Conservation (phyloP, 2,113 vertebrate genomes). For the Gadus macrocephalus region DNA sequence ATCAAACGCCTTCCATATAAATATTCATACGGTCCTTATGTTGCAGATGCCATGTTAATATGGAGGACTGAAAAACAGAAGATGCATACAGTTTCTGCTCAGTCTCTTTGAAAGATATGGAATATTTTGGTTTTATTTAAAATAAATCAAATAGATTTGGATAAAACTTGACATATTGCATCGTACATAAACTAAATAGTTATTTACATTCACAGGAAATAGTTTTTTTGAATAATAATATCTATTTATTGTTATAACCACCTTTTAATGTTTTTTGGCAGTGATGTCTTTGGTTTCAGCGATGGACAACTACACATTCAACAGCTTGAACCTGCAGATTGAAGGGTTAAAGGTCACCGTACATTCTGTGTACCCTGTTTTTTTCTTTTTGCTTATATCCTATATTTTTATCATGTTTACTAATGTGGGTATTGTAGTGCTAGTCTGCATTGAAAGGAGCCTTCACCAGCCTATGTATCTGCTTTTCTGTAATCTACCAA, state of each 20-base stretch:
- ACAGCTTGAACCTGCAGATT: conserved; percentile 1
- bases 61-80: too few species aligned
- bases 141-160: too few species aligned
- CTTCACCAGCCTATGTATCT: conserved; percentile 63
- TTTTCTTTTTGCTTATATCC: conserved; percentile 6
- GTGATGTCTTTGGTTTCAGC: neutral
- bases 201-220: neutral
- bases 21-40: too few species aligned
- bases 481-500: conserved; percentile 50
- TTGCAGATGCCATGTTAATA: too few species aligned
- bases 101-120: too few species aligned
- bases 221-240: neutral
- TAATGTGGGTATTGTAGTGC: too few species aligned
- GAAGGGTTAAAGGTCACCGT: conserved; percentile 8
- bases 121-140: too few species aligned
- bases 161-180: too few species aligned
- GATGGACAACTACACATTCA: conserved; percentile 17
- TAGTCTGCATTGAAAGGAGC: conserved; percentile 28
- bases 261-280: neutral
- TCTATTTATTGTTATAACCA: neutral
- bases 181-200: too few species aligned
- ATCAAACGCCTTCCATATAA: too few species aligned
- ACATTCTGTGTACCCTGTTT: conserved; percentile 8
- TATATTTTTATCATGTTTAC: conserved; percentile 3
- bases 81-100: too few species aligned